Percentiles rank a stretch among this genome's conserved stretches.
These are phyloP conservation scores for Cheiracanthium punctorium DNA, from an alignment of 2,888 invertebrate species.

Conservation along the genomic window DNA sequence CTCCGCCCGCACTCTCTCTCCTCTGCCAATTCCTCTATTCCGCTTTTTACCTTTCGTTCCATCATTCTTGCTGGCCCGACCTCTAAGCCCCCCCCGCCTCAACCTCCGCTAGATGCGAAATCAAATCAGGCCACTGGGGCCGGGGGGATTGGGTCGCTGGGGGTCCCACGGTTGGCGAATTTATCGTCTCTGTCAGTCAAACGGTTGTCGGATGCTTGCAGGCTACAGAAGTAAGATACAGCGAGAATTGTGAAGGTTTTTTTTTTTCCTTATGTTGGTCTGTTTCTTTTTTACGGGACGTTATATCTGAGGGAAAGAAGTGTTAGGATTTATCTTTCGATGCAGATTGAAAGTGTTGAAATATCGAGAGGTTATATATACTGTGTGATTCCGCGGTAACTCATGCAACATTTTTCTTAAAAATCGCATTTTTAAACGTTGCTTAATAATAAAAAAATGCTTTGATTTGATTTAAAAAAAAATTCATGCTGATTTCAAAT, in stretches of 20 bases:
- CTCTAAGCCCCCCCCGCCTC: background rate
- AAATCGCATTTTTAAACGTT: no score
- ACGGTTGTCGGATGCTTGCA: background rate
- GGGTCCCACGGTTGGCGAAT: background rate
- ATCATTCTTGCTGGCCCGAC: background rate
- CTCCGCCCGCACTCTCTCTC: constrained; percentile 26
- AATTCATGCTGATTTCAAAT: no score
- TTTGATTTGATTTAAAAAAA: no score
- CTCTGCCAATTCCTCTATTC: background rate
- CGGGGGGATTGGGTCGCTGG: constrained; percentile 5
- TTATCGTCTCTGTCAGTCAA: constrained; percentile 7
- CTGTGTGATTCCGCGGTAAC: no score
- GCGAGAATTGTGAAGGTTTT: background rate
- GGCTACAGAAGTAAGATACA: background rate
- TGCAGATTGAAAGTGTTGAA: no score
- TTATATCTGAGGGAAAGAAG: no score
- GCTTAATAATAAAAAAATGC: no score
- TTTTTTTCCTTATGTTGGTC: background rate
- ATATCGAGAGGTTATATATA: no score
- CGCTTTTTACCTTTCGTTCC: constrained; percentile 18
- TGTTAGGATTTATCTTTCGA: no score
- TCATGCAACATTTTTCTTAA: no score
- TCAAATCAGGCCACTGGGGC: constrained; percentile 70
- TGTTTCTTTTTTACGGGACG: no score
- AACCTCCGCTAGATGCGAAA: constrained; percentile 49